A percentile compares a stretch with the other conserved stretches of the same genome.
phyloP scores from a whole-genome alignment of 1,140 invertebrate genomes.

The Aphelenchoides fujianensis region DNA sequence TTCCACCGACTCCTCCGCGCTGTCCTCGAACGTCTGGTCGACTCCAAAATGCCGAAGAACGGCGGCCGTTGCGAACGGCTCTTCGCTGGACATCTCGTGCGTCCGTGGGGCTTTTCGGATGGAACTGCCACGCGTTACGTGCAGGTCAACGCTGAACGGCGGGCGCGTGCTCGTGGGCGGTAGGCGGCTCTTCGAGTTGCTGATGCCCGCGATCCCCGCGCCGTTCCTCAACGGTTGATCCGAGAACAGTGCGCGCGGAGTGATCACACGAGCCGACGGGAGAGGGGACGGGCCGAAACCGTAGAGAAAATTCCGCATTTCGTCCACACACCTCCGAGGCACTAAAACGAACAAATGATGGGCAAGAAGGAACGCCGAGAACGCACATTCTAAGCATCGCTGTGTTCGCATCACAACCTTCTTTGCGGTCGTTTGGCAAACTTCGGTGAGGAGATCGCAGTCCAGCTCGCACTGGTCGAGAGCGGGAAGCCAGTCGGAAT shows the following conservation, averaged over 20 bases:
- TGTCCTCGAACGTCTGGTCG: neutral
- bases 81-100: neutral
- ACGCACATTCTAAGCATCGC: conserved; percentile 12
- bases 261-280: neutral
- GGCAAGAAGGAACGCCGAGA: neutral
- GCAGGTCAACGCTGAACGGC: conserved; percentile 2
- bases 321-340: neutral
- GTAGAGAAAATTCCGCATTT: neutral
- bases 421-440: neutral
- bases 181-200: neutral
- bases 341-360: conserved; percentile 15
- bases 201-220: neutral
- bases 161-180: neutral
- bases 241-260: neutral
- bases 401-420: neutral
- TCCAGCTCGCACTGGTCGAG: conserved; percentile 13
- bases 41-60: neutral
- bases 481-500: conserved; percentile 11
- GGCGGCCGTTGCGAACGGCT: neutral
- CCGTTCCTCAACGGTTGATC: neutral
- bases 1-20: neutral
- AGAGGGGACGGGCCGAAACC: neutral
- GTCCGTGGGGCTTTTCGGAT: neutral
- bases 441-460: conserved; percentile 13
- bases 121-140: neutral